Evolutionary conservation across 2,797 vertebrate species (phyloP).

Genomic region (Triplophysa yarkandensis): DNA sequence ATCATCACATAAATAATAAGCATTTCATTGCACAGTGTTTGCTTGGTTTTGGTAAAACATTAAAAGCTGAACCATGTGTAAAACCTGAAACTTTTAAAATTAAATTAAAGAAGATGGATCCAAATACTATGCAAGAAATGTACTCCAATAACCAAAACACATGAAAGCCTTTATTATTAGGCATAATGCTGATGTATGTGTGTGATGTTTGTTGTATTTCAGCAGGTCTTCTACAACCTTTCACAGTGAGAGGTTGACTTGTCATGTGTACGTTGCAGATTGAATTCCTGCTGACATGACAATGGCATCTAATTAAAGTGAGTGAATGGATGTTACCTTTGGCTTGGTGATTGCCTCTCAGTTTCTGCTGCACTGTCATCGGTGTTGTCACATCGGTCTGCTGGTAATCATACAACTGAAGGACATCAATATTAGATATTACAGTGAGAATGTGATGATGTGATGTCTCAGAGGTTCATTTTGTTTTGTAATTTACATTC

Average conservation of each 20-base stretch:
- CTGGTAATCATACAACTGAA: slow-evolving; percentile 40
- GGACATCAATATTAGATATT: slow-evolving; percentile 36
- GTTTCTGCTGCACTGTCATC: slow-evolving; percentile 36
- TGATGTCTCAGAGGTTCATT: not conserved
- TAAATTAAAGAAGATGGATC: not conserved
- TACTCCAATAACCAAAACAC: not conserved
- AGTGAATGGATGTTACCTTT: slow-evolving; percentile 47
- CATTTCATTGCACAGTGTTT: not conserved
- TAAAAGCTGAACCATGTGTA: not conserved
- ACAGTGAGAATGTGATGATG: slow-evolving; percentile 16
- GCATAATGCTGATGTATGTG: slow-evolving; percentile 3
- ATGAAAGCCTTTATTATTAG: slow-evolving; percentile 10
- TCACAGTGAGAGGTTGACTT: slow-evolving; percentile 35
- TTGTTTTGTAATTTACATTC: not conserved
- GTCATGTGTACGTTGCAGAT: slow-evolving; percentile 39
- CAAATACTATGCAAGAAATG: slow-evolving; percentile 13
- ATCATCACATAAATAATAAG: not conserved
- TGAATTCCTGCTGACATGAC: slow-evolving; percentile 52
- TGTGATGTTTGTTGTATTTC: slow-evolving; percentile 25
- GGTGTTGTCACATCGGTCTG: slow-evolving; percentile 33
- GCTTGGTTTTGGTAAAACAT: not conserved
- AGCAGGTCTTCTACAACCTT: slow-evolving; percentile 13
- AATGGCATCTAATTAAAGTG: slow-evolving; percentile 59
- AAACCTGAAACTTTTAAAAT: not conserved
- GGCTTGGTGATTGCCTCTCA: slow-evolving; percentile 44